Conservation (phyloP, 2,888 invertebrate genomes). For the Rhagonycha lutea region DNA sequence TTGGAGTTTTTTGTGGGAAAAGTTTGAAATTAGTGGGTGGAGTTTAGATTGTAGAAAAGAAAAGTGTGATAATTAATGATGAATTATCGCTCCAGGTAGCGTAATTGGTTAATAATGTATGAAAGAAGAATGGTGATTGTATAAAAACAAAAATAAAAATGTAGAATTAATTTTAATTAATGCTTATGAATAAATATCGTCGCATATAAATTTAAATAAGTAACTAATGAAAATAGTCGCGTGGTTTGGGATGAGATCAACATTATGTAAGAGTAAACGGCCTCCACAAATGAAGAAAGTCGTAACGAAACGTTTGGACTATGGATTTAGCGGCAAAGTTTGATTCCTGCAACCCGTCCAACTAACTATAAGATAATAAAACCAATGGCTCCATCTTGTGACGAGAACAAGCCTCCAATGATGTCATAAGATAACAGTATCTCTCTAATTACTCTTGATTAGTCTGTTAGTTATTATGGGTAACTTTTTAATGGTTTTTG, state of each 20-base stretch:
- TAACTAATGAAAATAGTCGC: slow-evolving; percentile 20
- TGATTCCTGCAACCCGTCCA: slow-evolving; percentile 43
- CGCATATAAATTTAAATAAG: neutral
- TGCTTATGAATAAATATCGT: neutral
- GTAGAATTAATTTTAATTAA: neutral
- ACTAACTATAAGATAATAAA: slow-evolving; percentile 35
- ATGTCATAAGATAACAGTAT: slow-evolving; percentile 44
- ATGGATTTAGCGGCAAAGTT: slow-evolving; percentile 15
- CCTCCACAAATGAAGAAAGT: slow-evolving; percentile 33
- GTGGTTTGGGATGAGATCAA: slow-evolving; percentile 33
- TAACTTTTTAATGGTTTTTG: slow-evolving; percentile 37
- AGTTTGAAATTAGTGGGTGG: neutral
- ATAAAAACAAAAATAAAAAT: neutral
- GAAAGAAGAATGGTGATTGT: neutral
- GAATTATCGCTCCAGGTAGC: neutral
- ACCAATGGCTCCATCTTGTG: slow-evolving; percentile 36
- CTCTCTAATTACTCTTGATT: slow-evolving; percentile 49
- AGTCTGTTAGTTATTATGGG: slow-evolving; percentile 39
- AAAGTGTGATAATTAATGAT: neutral
- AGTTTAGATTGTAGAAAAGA: neutral
- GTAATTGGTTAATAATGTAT: neutral
- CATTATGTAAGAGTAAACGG: slow-evolving; percentile 34
- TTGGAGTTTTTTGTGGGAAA: neutral
- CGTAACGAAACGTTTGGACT: slow-evolving; percentile 18
- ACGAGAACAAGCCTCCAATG: slow-evolving; percentile 29